Percentiles rank a stretch among this genome's conserved stretches.
These are phyloP conservation scores for Pemphredon lugubris DNA, from an alignment of 2,888 invertebrate genomes.

Conservation along the genomic window DNA sequence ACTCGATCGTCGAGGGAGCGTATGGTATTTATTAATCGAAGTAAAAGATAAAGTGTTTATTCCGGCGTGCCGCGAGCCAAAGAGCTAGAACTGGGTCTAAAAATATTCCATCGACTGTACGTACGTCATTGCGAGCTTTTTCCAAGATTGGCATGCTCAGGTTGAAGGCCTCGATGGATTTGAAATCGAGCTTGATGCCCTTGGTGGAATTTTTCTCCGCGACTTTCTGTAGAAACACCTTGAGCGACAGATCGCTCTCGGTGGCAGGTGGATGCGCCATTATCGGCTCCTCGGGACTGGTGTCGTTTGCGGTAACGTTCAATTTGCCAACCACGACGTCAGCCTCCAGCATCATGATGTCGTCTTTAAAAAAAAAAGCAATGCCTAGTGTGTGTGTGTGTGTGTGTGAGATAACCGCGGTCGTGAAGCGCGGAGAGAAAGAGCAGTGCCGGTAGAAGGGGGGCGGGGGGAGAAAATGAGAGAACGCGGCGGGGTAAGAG, in stretches of 20 bases:
- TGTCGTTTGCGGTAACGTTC: slow-evolving; percentile 80
- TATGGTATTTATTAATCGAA: no score
- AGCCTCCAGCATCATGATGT: slow-evolving; percentile 91
- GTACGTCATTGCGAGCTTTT: slow-evolving; percentile 78
- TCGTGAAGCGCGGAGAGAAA: neutral
- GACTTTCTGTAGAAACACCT: slow-evolving; percentile 86
- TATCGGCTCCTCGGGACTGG: slow-evolving; percentile 84
- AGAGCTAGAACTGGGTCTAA: no score
- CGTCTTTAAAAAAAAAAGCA: slow-evolving; percentile 78
- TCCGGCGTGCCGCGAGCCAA: no score
- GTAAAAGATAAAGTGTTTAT: no score
- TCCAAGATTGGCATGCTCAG: slow-evolving; percentile 82
- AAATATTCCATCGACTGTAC: slow-evolving; percentile 31
- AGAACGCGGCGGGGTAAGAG: neutral
- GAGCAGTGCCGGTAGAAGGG: neutral
- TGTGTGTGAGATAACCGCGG: neutral
- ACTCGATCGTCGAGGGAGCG: no score
- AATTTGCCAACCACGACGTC: slow-evolving; percentile 89
- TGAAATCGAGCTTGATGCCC: slow-evolving; percentile 95
- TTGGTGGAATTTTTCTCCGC: slow-evolving; percentile 83
- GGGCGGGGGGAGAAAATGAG: neutral
- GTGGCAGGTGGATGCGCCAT: slow-evolving; percentile 93
- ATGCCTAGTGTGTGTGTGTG: slow-evolving; percentile 1
- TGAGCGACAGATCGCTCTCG: slow-evolving; percentile 88
- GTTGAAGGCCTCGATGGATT: slow-evolving; percentile 88